phyloP scores from a whole-genome alignment of 2,113 vertebrate species.

The Riparia riparia region DNA sequence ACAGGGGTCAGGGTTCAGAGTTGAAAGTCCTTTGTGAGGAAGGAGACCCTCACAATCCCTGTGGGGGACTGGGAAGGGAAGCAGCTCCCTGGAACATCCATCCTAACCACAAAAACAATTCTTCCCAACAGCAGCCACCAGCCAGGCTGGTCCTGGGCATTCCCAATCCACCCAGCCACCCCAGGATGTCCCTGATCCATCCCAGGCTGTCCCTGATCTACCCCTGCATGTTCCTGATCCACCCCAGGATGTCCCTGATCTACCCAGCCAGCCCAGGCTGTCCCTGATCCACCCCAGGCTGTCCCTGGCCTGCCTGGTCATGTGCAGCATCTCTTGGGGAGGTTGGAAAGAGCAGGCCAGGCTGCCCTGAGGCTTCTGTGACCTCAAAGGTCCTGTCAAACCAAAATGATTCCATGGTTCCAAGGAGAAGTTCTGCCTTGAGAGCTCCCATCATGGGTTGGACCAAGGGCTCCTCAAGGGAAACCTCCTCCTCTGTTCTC shows the following conservation, averaged over 20 bases:
- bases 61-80: neutral
- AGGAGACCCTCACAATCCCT: neutral
- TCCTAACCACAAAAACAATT: neutral
- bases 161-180: neutral
- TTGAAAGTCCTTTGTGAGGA: neutral
- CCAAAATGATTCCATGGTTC: neutral
- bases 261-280: neutral
- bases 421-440: neutral
- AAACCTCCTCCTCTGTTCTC: neutral
- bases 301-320: neutral
- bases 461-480: conserved; percentile 11
- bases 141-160: neutral
- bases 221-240: too few relatives aligned
- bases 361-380: neutral
- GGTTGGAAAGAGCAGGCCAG: neutral
- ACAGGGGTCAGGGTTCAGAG: neutral
- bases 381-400: neutral
- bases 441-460: neutral
- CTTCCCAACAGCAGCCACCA: neutral
- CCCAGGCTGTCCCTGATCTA: neutral
- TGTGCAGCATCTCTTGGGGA: neutral
- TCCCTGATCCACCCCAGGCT: neutral
- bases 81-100: neutral
- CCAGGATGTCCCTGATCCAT: neutral
- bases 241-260: neutral